A percentile compares a stretch with the other conserved stretches of the same genome.
Evolutionary conservation across 2,797 vertebrate species (phyloP).

Genomic region (Etheostoma perlongum): DNA sequence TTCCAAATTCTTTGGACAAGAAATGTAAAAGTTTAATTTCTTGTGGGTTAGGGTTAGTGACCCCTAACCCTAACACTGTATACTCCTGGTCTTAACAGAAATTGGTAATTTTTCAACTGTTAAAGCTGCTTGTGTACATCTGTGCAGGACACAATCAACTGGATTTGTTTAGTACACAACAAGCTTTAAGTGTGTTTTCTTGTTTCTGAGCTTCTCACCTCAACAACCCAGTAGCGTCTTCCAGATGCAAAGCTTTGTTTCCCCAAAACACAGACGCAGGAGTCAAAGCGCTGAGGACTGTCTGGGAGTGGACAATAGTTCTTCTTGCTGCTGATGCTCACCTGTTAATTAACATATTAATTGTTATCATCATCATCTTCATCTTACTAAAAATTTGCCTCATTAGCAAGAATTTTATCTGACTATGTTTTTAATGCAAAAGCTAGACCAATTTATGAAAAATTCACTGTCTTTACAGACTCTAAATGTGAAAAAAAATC

Average conservation of each 20-base stretch:
- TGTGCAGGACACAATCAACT: not conserved
- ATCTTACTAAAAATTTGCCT: no score
- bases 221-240: conserved; percentile 79
- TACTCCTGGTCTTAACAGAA: no score
- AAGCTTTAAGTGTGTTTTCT: not conserved
- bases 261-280: conserved; percentile 82
- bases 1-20: no score
- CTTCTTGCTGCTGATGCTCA: conserved; percentile 61
- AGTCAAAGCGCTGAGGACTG: conserved; percentile 76
- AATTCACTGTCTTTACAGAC: not conserved
- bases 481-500: not conserved
- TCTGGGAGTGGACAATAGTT: conserved; percentile 36
- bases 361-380: no score
- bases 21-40: no score
- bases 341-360: conserved; percentile 57
- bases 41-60: no score
- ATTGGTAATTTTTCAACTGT: no score
- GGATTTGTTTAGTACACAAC: not conserved
- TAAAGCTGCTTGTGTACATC: no score
- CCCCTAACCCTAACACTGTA: no score
- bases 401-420: no score
- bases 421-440: not conserved
- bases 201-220: conserved; percentile 61
- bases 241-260: conserved; percentile 75
- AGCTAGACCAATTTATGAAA: not conserved